Conservation (phyloP, 2,113 vertebrate genomes). For the Crotalus helleri region DNA sequence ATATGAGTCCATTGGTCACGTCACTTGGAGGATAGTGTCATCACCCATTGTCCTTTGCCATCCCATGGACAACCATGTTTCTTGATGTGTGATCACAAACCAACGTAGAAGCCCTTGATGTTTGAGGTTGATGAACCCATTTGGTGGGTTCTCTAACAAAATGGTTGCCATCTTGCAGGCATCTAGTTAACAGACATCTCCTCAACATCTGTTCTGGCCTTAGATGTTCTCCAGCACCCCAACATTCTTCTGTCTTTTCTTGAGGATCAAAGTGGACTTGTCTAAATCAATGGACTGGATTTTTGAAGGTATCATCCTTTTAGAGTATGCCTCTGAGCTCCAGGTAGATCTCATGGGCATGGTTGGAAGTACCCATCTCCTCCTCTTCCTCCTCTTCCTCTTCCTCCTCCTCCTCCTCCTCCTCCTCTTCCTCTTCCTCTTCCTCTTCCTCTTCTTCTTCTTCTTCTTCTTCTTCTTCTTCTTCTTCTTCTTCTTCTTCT, state of each 20-base stretch:
- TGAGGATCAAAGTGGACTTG: neutral
- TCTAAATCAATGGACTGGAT: neutral
- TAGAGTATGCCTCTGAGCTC: neutral
- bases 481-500: too few relatives aligned
- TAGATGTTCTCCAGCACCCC: neutral
- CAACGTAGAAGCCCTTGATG: neutral
- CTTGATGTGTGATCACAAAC: neutral
- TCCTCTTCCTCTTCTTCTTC: too few relatives aligned
- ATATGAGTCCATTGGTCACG: neutral
- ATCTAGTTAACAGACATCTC: neutral
- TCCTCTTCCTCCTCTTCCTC: too few relatives aligned
- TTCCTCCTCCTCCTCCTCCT: too few relatives aligned
- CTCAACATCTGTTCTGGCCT: neutral
- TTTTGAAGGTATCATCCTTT: neutral
- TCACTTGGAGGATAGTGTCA: neutral
- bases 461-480: too few relatives aligned
- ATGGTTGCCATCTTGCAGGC: neutral
- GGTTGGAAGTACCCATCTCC: neutral
- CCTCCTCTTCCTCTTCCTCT: too few relatives aligned
- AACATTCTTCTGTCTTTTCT: neutral
- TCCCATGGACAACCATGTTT: neutral
- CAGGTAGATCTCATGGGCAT: neutral
- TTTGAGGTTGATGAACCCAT: neutral
- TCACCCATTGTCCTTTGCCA: neutral
- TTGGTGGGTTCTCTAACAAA: neutral